Conservation (phyloP, 2,888 invertebrate species). For the Lithosia quadra region DNA sequence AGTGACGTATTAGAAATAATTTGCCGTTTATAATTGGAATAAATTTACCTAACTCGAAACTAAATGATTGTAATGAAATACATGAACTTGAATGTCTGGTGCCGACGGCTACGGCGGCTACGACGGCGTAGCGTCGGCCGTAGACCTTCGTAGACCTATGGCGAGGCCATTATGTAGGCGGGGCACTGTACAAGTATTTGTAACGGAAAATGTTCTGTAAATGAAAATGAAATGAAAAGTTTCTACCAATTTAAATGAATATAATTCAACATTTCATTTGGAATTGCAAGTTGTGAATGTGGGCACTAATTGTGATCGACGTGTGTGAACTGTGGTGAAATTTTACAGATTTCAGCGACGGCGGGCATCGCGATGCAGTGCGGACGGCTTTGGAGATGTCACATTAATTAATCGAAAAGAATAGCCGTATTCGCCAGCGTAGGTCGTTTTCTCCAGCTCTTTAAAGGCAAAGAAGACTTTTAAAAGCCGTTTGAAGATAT, state of each 20-base stretch:
- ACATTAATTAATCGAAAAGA: neutral
- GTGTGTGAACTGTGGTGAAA: slow-evolving; percentile 28
- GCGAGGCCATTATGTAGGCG: slow-evolving; percentile 26
- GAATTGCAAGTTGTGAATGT: slow-evolving; percentile 38
- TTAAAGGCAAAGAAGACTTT: neutral
- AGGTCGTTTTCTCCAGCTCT: neutral
- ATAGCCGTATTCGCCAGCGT: neutral
- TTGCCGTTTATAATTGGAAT: no score
- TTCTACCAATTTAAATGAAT: neutral
- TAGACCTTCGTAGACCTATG: slow-evolving; percentile 32
- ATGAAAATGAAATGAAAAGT: neutral
- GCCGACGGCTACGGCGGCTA: slow-evolving; percentile 45
- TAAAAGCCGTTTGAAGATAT: neutral
- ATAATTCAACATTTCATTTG: neutral
- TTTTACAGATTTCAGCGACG: slow-evolving; percentile 37
- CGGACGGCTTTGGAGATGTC: neutral
- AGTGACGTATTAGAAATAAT: neutral
- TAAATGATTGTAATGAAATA: slow-evolving; percentile 32
- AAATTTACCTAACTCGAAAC: no score
- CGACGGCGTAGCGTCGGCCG: slow-evolving; percentile 39
- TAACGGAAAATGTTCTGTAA: neutral
- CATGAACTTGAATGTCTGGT: slow-evolving; percentile 3
- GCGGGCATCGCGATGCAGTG: neutral
- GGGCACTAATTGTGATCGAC: slow-evolving; percentile 34
- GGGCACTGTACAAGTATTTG: slow-evolving; percentile 4